Conservation (phyloP, 2,888 invertebrate species). For the Cordylochernes scorpioides region DNA sequence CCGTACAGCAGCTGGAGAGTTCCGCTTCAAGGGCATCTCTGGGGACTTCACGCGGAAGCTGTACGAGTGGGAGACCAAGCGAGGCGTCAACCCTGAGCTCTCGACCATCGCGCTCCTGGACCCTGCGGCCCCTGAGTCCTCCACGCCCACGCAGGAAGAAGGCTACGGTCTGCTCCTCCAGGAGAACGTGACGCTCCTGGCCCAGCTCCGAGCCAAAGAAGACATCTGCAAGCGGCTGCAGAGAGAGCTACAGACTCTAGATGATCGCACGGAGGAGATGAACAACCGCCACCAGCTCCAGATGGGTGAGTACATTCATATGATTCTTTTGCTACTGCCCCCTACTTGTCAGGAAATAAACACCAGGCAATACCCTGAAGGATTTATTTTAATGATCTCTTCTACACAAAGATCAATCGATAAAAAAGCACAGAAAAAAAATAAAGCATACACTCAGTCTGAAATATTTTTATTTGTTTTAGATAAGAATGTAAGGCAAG, state of each 20-base stretch:
- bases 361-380: too few species aligned
- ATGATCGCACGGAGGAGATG: constrained; percentile 19
- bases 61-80: constrained; percentile 72
- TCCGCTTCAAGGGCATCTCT: constrained; percentile 59
- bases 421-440: too few species aligned
- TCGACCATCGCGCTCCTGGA: constrained; percentile 52
- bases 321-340: too few species aligned
- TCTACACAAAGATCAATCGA: too few species aligned
- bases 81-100: constrained; percentile 54
- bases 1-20: constrained; percentile 51
- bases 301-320: constrained; percentile 10
- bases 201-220: constrained; percentile 25
- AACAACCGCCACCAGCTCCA: constrained; percentile 15
- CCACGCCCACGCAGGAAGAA: constrained; percentile 32
- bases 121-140: constrained; percentile 31
- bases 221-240: constrained; percentile 23
- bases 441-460: too few species aligned
- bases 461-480: too few species aligned
- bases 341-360: too few species aligned
- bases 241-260: constrained; percentile 20
- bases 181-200: constrained; percentile 25
- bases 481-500: too few species aligned
- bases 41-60: constrained; percentile 63
- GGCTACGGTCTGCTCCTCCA: constrained; percentile 27
- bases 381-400: too few species aligned